Evolutionary conservation across 2,888 invertebrate genomes (phyloP).

Genomic region (Tenthredo notha): DNA sequence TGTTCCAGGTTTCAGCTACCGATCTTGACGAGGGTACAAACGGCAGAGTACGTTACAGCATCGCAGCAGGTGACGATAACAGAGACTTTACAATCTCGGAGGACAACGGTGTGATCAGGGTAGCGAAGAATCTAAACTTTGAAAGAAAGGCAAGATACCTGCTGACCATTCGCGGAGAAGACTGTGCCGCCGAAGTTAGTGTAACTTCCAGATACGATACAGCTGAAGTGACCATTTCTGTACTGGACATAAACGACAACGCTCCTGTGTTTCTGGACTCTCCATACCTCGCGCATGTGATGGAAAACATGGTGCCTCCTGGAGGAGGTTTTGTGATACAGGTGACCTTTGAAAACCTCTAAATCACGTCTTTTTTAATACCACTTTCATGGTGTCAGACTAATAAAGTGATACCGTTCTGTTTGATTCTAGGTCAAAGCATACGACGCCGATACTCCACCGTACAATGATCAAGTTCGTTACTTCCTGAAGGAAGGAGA

Average conservation of each 20-base stretch:
- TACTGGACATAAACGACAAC: constrained; percentile 96
- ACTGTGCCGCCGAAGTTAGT: constrained; percentile 88
- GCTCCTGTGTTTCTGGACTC: constrained; percentile 95
- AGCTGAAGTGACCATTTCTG: constrained; percentile 90
- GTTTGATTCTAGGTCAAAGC: constrained; percentile 86
- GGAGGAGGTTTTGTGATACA: constrained; percentile 85
- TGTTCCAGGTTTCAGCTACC: constrained; percentile 89
- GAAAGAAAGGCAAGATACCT: constrained; percentile 93
- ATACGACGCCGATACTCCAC: constrained; percentile 94
- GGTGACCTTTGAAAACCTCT: constrained; percentile 63
- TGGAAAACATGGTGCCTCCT: constrained; percentile 93
- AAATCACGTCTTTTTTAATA: background rate
- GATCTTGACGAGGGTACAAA: constrained; percentile 94
- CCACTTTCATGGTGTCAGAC: background rate
- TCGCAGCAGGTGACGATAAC: constrained; percentile 93
- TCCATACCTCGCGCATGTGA: constrained; percentile 95
- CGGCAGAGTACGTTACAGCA: constrained; percentile 95
- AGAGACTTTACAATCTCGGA: constrained; percentile 95
- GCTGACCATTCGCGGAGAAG: constrained; percentile 92
- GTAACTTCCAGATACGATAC: constrained; percentile 84
- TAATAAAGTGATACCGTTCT: background rate
- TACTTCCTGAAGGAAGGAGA: constrained; percentile 97
- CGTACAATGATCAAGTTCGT: constrained; percentile 93
- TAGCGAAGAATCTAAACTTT: constrained; percentile 95
- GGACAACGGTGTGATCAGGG: constrained; percentile 93